Percentiles rank a stretch among this genome's conserved stretches.
Evolutionary conservation across 2,888 invertebrate genomes (phyloP).

Genomic region (Gortyna flavago): DNA sequence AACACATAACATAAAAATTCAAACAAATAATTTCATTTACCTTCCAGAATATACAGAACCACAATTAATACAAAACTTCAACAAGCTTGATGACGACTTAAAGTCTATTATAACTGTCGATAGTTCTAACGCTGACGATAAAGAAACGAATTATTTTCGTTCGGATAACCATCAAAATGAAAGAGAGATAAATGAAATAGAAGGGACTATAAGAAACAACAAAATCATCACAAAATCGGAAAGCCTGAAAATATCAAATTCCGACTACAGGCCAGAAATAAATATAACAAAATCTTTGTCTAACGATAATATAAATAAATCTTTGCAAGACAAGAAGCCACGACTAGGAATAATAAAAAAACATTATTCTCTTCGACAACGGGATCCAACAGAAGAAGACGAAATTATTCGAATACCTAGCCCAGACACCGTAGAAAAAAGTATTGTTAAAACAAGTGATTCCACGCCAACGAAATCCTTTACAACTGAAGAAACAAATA

Average conservation of each 20-base stretch:
- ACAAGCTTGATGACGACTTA: slow-evolving; percentile 86
- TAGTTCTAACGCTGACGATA: slow-evolving; percentile 85
- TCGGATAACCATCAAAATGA: slow-evolving; percentile 87
- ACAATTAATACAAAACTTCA: slow-evolving; percentile 81
- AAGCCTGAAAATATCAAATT: slow-evolving; percentile 80
- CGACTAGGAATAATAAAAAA: slow-evolving; percentile 80
- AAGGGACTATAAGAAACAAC: slow-evolving; percentile 87
- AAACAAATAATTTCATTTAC: slow-evolving; percentile 73
- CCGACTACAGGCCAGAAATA: slow-evolving; percentile 77
- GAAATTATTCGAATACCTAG: slow-evolving; percentile 83
- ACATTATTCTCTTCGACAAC: slow-evolving; percentile 87
- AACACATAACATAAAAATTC: slow-evolving; percentile 69
- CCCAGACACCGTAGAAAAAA: slow-evolving; percentile 80
- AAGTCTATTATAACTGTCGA: slow-evolving; percentile 87
- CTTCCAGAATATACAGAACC: slow-evolving; percentile 80
- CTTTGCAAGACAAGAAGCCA: slow-evolving; percentile 75
- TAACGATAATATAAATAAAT: slow-evolving; percentile 82
- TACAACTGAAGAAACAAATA: slow-evolving; percentile 74
- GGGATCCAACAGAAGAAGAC: slow-evolving; percentile 84
- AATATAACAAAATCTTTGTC: slow-evolving; percentile 82
- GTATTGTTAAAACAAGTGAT: slow-evolving; percentile 69
- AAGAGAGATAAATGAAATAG: slow-evolving; percentile 88
- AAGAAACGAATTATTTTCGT: slow-evolving; percentile 78
- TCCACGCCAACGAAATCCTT: slow-evolving; percentile 22
- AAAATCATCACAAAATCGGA: slow-evolving; percentile 87